phyloP scores from a whole-genome alignment of 35 echinoderm and acorn worm genomes.

The Diadema setosum region DNA sequence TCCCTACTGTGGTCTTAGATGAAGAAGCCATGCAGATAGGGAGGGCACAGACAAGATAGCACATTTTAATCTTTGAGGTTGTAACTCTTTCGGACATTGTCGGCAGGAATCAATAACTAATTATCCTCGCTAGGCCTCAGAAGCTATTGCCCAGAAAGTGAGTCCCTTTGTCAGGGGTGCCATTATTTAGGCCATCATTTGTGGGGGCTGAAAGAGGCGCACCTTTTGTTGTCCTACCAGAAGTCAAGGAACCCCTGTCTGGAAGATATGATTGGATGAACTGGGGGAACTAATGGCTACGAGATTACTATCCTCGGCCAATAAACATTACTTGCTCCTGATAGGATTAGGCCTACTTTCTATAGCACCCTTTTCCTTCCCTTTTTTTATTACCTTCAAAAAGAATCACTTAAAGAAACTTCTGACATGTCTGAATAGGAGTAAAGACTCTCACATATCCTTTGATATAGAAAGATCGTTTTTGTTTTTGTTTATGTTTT shows the following conservation, averaged over 20 bases:
- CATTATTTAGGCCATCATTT: neutral
- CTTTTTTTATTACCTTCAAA: neutral
- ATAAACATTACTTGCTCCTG: neutral
- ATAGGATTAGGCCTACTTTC: conserved; percentile 15
- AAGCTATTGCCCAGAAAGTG: conserved; percentile 6
- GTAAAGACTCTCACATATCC: too few species aligned
- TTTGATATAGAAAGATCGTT: too few species aligned
- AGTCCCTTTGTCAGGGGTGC: neutral
- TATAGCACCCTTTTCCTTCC: neutral
- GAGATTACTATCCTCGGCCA: neutral
- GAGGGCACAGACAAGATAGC: neutral
- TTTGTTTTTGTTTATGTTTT: too few species aligned
- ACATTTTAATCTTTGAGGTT: neutral
- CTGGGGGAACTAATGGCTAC: neutral
- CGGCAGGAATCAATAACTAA: neutral
- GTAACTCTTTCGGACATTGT: neutral
- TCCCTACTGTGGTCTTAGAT: neutral
- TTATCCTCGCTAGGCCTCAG: neutral
- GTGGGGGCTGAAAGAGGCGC: neutral
- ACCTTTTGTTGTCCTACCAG: neutral
- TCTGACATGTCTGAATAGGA: too few species aligned
- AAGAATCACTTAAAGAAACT: too few species aligned
- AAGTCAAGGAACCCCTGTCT: neutral
- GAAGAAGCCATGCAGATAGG: neutral
- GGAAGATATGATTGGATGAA: neutral